Percentiles rank a stretch among this genome's conserved stretches.
Evolutionary conservation across 2,113 vertebrate species (phyloP).

Genomic region (Rynchops niger): DNA sequence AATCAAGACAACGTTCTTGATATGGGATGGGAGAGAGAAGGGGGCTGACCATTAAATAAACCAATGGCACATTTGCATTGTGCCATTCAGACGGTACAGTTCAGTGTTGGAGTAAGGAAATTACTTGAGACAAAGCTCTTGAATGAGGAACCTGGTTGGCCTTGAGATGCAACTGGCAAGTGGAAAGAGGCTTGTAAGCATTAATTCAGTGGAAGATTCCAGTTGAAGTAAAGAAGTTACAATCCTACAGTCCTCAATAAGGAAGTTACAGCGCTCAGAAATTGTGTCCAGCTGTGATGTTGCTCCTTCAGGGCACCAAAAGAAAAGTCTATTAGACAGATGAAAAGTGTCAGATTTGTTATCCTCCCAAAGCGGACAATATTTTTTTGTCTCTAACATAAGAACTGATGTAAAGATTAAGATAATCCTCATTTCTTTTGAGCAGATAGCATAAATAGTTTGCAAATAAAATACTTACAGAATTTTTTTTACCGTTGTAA

Average conservation of each 20-base stretch:
- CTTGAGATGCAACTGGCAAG: neutral
- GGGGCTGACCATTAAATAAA: neutral
- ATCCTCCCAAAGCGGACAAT: neutral
- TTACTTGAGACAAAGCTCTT: neutral
- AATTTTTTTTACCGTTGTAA: neutral
- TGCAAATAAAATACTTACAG: neutral
- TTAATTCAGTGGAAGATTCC: neutral
- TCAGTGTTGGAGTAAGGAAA: neutral
- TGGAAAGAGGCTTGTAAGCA: neutral
- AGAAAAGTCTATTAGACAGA: neutral
- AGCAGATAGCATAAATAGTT: constrained; percentile 25
- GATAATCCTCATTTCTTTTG: neutral
- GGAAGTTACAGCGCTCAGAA: neutral
- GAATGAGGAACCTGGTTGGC: neutral
- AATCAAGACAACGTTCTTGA: neutral
- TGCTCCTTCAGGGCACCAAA: neutral
- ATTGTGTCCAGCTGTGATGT: neutral
- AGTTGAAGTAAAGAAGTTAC: neutral
- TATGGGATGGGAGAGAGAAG: neutral
- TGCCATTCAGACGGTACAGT: neutral
- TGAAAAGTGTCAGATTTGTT: neutral
- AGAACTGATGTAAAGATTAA: constrained; percentile 14
- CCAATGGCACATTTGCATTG: neutral
- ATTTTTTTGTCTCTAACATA: constrained; percentile 9
- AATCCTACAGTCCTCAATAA: neutral